A percentile compares a stretch with the other conserved stretches of the same genome.
phyloP scores from a whole-genome alignment of 2,888 invertebrate genomes.

The Chaetoderma sp. region DNA sequence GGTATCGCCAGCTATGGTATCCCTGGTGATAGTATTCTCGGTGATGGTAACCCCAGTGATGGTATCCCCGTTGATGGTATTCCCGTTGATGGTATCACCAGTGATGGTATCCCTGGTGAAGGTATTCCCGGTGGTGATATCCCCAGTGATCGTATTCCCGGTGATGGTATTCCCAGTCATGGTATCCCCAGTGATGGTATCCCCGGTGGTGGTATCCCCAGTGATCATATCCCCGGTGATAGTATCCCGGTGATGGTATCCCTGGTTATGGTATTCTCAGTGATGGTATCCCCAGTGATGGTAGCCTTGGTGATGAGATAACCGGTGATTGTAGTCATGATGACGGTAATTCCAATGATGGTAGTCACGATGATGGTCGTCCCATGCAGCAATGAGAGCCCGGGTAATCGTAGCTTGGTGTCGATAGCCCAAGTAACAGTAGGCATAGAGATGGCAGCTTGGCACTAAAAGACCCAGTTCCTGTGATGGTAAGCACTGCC shows the following conservation, averaged over 20 bases:
- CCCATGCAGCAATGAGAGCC: background rate
- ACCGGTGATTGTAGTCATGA: background rate
- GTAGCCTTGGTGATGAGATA: background rate
- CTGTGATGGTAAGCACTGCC: too few species aligned
- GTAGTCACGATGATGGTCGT: background rate
- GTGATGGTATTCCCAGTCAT: background rate
- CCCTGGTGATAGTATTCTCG: too few species aligned
- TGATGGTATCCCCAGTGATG: background rate
- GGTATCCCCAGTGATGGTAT: background rate
- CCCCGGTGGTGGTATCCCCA: background rate
- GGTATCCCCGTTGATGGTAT: too few species aligned
- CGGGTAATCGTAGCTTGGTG: too few species aligned
- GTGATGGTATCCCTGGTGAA: conserved; percentile 28
- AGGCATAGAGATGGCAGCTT: too few species aligned
- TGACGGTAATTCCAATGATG: background rate
- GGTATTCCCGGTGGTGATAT: conserved; percentile 29
- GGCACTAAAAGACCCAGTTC: too few species aligned
- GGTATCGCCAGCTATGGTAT: too few species aligned
- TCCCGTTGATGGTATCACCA: too few species aligned
- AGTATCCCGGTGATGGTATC: too few species aligned
- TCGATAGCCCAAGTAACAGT: too few species aligned
- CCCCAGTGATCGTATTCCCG: background rate
- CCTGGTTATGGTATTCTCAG: background rate
- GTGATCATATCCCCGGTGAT: background rate
- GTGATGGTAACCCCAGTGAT: too few species aligned